A percentile compares a stretch with the other conserved stretches of the same genome.
Evolutionary conservation across 2,888 invertebrate genomes (phyloP).

Genomic region (Hyalella azteca): DNA sequence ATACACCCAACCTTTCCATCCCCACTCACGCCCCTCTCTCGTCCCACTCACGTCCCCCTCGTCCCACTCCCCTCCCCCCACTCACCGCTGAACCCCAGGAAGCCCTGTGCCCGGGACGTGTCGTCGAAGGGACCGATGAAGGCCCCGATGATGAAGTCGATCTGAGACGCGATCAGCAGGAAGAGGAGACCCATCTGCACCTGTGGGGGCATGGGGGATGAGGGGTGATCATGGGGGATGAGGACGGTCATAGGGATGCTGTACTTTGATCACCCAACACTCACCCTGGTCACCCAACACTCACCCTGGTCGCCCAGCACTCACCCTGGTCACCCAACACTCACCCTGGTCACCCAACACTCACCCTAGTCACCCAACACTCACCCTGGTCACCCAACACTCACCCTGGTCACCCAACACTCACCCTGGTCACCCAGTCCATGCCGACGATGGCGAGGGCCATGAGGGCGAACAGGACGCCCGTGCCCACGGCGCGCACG

Average conservation of each 20-base stretch:
- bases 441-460: conserved; percentile 69
- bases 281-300: no score
- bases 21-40: no score
- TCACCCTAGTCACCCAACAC: no score
- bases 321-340: no score
- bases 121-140: conserved; percentile 65
- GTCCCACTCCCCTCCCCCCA: no score
- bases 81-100: conserved; percentile 66
- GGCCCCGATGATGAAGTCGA: conserved; percentile 67
- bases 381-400: no score
- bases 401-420: background rate
- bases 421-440: conserved; percentile 69
- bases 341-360: no score
- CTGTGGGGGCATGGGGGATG: conserved; percentile 61
- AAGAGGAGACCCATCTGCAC: conserved; percentile 66
- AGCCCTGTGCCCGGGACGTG: conserved; percentile 65
- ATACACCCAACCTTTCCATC: no score
- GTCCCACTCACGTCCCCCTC: no score
- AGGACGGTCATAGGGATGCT: background rate
- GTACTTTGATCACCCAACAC: background rate
- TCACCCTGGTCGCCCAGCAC: no score
- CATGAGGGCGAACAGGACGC: conserved; percentile 65
- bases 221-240: no score
- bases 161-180: conserved; percentile 66
- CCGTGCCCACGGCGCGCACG: conserved; percentile 59